A percentile compares a stretch with the other conserved stretches of the same genome.
These are phyloP conservation scores for Malacoraja senta DNA, from an alignment of 2,797 vertebrate genomes.

Conservation along the genomic window DNA sequence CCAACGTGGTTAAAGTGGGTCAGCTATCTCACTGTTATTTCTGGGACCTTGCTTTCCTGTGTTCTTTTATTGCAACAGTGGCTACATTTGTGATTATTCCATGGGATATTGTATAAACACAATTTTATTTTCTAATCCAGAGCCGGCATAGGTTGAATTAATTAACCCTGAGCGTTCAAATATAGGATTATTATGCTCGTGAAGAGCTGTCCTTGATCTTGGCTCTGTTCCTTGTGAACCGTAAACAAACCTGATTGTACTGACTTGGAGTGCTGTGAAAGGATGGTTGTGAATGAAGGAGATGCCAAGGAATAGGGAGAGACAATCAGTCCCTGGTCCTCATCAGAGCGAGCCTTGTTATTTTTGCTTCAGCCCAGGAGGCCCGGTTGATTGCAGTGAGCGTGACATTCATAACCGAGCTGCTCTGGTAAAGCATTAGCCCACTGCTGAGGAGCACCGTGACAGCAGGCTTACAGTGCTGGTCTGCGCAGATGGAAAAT, in stretches of 20 bases:
- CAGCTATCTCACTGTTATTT: not conserved
- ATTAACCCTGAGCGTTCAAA: not conserved
- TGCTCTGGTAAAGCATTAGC: not conserved
- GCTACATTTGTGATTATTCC: not conserved
- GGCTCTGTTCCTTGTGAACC: not conserved
- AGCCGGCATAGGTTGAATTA: not conserved
- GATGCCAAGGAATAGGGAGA: not conserved
- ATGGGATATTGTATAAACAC: not conserved
- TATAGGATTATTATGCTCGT: no score
- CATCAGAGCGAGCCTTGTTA: not conserved
- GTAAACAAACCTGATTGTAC: slow-evolving; percentile 18
- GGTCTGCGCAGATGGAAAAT: no score
- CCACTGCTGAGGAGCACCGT: not conserved
- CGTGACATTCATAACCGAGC: not conserved
- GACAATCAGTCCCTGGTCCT: not conserved
- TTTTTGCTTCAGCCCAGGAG: not conserved
- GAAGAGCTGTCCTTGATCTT: not conserved
- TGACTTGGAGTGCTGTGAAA: not conserved
- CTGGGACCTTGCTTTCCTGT: not conserved
- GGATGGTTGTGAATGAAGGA: not conserved
- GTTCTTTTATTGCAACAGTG: not conserved
- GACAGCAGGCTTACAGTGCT: not conserved
- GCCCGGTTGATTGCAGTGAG: not conserved
- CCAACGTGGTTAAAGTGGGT: not conserved
- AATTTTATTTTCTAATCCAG: not conserved